These are phyloP conservation scores for Cichlasoma orientale DNA, from an alignment of 2,797 vertebrate genomes.

Conservation along the genomic window DNA sequence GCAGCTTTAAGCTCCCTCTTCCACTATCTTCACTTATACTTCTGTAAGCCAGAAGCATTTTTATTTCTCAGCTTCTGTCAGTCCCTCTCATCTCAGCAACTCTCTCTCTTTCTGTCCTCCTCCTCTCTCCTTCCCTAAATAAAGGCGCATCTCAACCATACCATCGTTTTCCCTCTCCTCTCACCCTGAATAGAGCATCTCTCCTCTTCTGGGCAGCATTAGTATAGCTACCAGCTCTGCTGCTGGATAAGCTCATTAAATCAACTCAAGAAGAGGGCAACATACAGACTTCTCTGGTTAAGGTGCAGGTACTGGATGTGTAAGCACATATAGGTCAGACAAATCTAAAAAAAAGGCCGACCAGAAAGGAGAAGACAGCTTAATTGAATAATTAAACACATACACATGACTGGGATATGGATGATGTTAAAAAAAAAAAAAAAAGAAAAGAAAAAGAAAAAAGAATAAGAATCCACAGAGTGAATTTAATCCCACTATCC, in stretches of 20 bases:
- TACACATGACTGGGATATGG: background rate
- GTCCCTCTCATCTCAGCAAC: conserved; percentile 1
- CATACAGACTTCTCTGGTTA: conserved; percentile 11
- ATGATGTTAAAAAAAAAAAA: background rate
- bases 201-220: conserved; percentile 29
- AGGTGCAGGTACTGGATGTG: conserved; percentile 22
- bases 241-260: conserved; percentile 51
- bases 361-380: background rate
- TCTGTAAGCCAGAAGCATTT: conserved; percentile 15
- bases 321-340: conserved; percentile 1
- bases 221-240: conserved; percentile 33
- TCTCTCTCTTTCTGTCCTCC: background rate
- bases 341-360: background rate
- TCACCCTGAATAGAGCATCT: conserved; percentile 33
- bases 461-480: conserved; percentile 19
- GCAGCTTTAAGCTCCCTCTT: conserved; percentile 34
- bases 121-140: conserved; percentile 13
- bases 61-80: conserved; percentile 17
- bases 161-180: conserved; percentile 18
- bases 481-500: conserved; percentile 55
- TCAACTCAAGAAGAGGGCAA: conserved; percentile 41
- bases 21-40: conserved; percentile 20
- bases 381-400: conserved; percentile 14
- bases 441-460: background rate
- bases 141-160: conserved; percentile 34